Percentiles rank a stretch among this genome's conserved stretches.
These are phyloP conservation scores for Glareola pratincola DNA, from an alignment of 2,113 vertebrate genomes.

Conservation along the genomic window DNA sequence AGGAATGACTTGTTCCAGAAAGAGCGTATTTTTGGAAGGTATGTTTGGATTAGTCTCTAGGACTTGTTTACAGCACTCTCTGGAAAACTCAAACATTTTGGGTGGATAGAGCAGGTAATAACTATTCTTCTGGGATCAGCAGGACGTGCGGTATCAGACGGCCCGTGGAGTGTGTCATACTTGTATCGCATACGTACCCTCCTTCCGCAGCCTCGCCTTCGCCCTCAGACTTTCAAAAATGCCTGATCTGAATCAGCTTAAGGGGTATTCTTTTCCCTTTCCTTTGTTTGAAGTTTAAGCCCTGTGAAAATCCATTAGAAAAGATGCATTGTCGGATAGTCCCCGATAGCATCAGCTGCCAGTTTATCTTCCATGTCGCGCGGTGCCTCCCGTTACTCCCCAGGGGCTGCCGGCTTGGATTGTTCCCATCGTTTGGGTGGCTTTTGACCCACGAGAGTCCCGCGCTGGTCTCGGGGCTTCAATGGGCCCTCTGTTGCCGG, in stretches of 20 bases:
- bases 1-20: slow-evolving; percentile 20
- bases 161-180: neutral
- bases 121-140: neutral
- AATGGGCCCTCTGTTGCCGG: slow-evolving; percentile 76
- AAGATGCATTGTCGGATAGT: slow-evolving; percentile 36
- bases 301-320: slow-evolving; percentile 33
- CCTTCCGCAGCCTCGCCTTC: neutral
- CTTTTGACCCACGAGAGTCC: slow-evolving; percentile 61
- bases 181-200: rapidly evolving
- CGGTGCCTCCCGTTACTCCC: slow-evolving; percentile 65
- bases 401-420: slow-evolving; percentile 55
- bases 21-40: neutral
- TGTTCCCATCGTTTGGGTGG: slow-evolving; percentile 76
- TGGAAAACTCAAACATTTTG: neutral
- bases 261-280: slow-evolving; percentile 18
- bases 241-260: neutral
- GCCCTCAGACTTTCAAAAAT: neutral
- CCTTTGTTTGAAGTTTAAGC: slow-evolving; percentile 41
- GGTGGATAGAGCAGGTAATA: slow-evolving; percentile 30
- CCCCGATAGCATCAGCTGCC: slow-evolving; percentile 57
- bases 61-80: slow-evolving; percentile 6
- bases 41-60: slow-evolving; percentile 30
- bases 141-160: neutral
- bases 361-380: slow-evolving; percentile 41
- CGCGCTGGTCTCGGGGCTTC: slow-evolving; percentile 53